Conservation (phyloP, 1,140 invertebrate species). For the Drosophila gunungcola region DNA sequence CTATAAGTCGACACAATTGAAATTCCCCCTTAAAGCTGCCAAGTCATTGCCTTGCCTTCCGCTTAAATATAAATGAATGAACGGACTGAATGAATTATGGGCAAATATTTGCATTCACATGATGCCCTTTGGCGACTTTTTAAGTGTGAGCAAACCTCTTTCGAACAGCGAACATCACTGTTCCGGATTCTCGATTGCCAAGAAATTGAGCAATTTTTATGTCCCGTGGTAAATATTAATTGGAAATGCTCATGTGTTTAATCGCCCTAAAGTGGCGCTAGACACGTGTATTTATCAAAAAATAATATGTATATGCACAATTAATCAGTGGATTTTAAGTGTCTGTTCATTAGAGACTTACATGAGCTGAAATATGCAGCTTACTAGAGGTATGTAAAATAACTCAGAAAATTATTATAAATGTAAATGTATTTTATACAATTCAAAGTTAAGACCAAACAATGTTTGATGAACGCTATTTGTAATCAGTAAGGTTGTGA, state of each 20-base stretch:
- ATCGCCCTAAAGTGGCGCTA: neutral
- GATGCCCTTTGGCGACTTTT: slow-evolving; percentile 2
- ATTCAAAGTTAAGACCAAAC: no score
- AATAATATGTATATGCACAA: neutral
- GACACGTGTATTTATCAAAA: slow-evolving; percentile 5
- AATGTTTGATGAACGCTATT: no score
- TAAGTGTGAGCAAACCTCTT: neutral
- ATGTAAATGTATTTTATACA: no score
- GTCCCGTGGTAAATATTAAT: neutral
- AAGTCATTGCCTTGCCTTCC: slow-evolving; percentile 25
- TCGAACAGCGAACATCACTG: slow-evolving; percentile 21
- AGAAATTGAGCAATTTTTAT: no score
- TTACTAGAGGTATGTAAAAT: no score
- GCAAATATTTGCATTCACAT: slow-evolving; percentile 26
- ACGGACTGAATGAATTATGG: slow-evolving; percentile 22
- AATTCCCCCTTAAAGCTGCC: slow-evolving; percentile 10
- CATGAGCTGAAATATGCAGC: no score
- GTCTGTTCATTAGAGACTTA: no score
- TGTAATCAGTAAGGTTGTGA: no score
- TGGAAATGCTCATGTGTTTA: neutral
- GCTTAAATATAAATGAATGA: slow-evolving; percentile 12
- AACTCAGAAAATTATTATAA: no score
- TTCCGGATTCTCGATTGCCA: neutral
- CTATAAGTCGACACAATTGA: neutral
- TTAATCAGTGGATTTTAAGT: no score